Evolutionary conservation across 2,888 invertebrate genomes (phyloP).

Genomic region (Dicyrtomina minuta): DNA sequence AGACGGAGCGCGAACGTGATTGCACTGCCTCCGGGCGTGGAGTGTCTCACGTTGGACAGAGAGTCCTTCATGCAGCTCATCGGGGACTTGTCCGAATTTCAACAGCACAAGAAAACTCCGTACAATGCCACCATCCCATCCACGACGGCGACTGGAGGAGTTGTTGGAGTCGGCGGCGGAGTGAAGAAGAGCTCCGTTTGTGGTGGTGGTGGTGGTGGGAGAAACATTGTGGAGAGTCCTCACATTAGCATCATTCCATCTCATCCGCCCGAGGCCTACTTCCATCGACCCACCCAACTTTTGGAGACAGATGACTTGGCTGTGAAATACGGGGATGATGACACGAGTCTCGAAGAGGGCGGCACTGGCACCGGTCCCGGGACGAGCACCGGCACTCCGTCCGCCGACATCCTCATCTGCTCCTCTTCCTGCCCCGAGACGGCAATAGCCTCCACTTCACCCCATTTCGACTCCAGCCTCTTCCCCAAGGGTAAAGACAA

Average conservation of each 20-base stretch:
- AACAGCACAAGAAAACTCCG: conserved; percentile 54
- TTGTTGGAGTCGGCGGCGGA: no score
- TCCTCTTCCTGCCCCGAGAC: conserved; percentile 14
- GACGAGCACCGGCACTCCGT: not conserved
- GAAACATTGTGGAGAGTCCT: not conserved
- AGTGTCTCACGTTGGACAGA: conserved; percentile 74
- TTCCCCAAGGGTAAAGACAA: conserved; percentile 59
- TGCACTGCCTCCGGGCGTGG: conserved; percentile 60
- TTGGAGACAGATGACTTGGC: conserved; percentile 13
- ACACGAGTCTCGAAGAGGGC: not conserved
- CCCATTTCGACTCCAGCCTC: not conserved
- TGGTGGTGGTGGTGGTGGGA: not conserved
- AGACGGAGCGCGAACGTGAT: conserved; percentile 64
- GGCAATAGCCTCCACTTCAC: conserved; percentile 7
- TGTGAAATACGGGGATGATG: conserved; percentile 14
- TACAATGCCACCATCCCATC: not conserved
- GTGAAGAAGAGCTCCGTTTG: not conserved
- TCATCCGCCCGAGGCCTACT: not conserved
- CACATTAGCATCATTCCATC: not conserved
- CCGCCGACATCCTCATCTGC: conserved; percentile 4
- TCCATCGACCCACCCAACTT: not conserved
- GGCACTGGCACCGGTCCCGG: not conserved
- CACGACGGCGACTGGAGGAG: not conserved
- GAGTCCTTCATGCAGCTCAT: conserved; percentile 84
- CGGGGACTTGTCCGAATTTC: conserved; percentile 74